Percentiles rank a stretch among this genome's conserved stretches.
These are phyloP conservation scores for Parasteatoda lunata DNA, from an alignment of 2,888 invertebrate genomes.

Conservation along the genomic window DNA sequence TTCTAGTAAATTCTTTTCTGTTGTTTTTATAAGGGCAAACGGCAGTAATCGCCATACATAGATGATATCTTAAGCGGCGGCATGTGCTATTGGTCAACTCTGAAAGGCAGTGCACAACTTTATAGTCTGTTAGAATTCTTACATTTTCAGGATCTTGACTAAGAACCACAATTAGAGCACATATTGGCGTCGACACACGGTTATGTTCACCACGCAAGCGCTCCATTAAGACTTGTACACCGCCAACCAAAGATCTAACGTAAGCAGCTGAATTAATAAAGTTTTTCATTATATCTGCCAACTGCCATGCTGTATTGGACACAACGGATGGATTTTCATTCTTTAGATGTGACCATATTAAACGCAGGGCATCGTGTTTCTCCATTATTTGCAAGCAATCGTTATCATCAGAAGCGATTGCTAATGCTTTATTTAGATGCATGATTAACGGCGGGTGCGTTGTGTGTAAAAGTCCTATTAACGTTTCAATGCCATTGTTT, in stretches of 20 bases:
- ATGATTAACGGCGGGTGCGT: slow-evolving; percentile 44
- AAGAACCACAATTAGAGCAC: slow-evolving; percentile 51
- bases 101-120: slow-evolving; percentile 44
- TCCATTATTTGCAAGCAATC: slow-evolving; percentile 50
- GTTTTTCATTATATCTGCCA: slow-evolving; percentile 47
- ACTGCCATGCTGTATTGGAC: slow-evolving; percentile 52
- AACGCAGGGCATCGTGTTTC: slow-evolving; percentile 28
- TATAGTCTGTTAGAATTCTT: slow-evolving; percentile 37
- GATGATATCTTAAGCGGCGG: slow-evolving; percentile 45
- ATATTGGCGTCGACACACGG: slow-evolving; percentile 36
- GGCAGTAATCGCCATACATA: slow-evolving; percentile 58
- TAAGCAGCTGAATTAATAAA: slow-evolving; percentile 36
- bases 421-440: slow-evolving; percentile 56
- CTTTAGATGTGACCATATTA: slow-evolving; percentile 52
- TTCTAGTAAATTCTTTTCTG: slow-evolving; percentile 43
- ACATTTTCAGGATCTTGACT: slow-evolving; percentile 50
- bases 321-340: slow-evolving; percentile 36
- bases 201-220: slow-evolving; percentile 22
- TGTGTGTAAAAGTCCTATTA: slow-evolving; percentile 40
- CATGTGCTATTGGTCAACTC: slow-evolving; percentile 36
- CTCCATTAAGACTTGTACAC: slow-evolving; percentile 48
- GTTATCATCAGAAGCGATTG: slow-evolving; percentile 26
- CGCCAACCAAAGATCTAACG: slow-evolving; percentile 49
- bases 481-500: slow-evolving; percentile 52
- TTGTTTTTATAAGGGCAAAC: slow-evolving; percentile 34